These are phyloP conservation scores for Ephestia elutella DNA, from an alignment of 1,140 invertebrate genomes.

Conservation along the genomic window DNA sequence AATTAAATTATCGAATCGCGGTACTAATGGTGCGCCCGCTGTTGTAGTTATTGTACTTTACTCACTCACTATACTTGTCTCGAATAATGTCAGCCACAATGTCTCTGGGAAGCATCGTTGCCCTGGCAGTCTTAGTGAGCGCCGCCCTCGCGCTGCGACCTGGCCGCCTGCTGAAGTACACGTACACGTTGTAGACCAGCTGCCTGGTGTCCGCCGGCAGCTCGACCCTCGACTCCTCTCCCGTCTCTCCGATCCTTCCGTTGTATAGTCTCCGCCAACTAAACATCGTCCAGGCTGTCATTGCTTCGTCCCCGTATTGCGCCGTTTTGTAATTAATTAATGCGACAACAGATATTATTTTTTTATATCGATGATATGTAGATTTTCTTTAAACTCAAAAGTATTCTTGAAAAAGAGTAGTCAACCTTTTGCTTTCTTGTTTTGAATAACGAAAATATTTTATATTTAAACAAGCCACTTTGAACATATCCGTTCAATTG, in stretches of 20 bases:
- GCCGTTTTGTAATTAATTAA: slow-evolving; percentile 35
- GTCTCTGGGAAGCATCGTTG: slow-evolving; percentile 61
- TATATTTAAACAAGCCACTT: not conserved
- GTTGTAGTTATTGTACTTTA: not conserved
- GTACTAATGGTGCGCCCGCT: not conserved
- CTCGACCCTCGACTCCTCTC: slow-evolving; percentile 46
- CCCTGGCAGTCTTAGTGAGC: slow-evolving; percentile 59
- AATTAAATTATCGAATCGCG: slow-evolving; percentile 6
- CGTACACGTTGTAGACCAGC: slow-evolving; percentile 64
- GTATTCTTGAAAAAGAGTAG: too few relatives aligned
- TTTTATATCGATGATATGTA: too few relatives aligned
- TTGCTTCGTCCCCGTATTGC: slow-evolving; percentile 66
- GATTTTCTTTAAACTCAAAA: too few relatives aligned
- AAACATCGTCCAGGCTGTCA: slow-evolving; percentile 71
- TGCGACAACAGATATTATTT: slow-evolving; percentile 5
- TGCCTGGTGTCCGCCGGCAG: slow-evolving; percentile 63
- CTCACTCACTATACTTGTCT: slow-evolving; percentile 53
- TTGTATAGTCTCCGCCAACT: slow-evolving; percentile 65
- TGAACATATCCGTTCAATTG: slow-evolving; percentile 34
- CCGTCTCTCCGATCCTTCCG: slow-evolving; percentile 32
- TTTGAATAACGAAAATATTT: not conserved
- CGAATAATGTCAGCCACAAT: slow-evolving; percentile 64
- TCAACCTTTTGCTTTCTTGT: too few relatives aligned
- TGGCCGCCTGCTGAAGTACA: slow-evolving; percentile 61
- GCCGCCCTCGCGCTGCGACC: slow-evolving; percentile 56